phyloP scores from a whole-genome alignment of 2,797 vertebrate genomes.

The Takifugu rubripes region DNA sequence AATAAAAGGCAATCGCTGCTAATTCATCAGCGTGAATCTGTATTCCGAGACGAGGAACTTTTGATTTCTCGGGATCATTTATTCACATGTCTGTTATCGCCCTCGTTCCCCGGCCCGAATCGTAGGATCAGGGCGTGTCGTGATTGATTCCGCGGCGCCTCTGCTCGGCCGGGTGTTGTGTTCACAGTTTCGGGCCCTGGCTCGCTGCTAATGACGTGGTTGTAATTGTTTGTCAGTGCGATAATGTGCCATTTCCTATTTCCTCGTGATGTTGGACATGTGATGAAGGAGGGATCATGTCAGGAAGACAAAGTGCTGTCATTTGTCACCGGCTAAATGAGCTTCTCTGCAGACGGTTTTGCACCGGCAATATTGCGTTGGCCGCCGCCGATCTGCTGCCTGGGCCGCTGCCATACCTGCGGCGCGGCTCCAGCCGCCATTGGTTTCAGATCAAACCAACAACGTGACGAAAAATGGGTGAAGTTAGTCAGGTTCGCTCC shows the following conservation, averaged over 20 bases:
- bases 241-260: slow-evolving; percentile 90
- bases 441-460: slow-evolving; percentile 15
- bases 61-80: slow-evolving; percentile 44
- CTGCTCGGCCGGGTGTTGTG: slow-evolving; percentile 59
- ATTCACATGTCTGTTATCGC: slow-evolving; percentile 22
- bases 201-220: slow-evolving; percentile 90
- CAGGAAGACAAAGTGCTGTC: slow-evolving; percentile 90
- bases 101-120: slow-evolving; percentile 27
- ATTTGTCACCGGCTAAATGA: slow-evolving; percentile 92
- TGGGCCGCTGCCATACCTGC: slow-evolving; percentile 26
- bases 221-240: slow-evolving; percentile 93
- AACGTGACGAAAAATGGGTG: slow-evolving; percentile 7
- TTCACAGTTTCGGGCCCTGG: slow-evolving; percentile 84
- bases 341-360: slow-evolving; percentile 62
- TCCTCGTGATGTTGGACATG: slow-evolving; percentile 89
- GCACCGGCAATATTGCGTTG: slow-evolving; percentile 35
- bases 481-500: slow-evolving; percentile 14
- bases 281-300: slow-evolving; percentile 92
- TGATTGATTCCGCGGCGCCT: slow-evolving; percentile 57
- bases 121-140: slow-evolving; percentile 45
- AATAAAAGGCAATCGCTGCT: slow-evolving; percentile 59
- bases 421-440: slow-evolving; percentile 9
- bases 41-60: slow-evolving; percentile 43
- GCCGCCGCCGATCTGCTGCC: slow-evolving; percentile 21
- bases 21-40: slow-evolving; percentile 50